Percentiles rank a stretch among this genome's conserved stretches.
These are phyloP conservation scores for Serrognathus titanus DNA, from an alignment of 2,888 invertebrate genomes.

Conservation along the genomic window DNA sequence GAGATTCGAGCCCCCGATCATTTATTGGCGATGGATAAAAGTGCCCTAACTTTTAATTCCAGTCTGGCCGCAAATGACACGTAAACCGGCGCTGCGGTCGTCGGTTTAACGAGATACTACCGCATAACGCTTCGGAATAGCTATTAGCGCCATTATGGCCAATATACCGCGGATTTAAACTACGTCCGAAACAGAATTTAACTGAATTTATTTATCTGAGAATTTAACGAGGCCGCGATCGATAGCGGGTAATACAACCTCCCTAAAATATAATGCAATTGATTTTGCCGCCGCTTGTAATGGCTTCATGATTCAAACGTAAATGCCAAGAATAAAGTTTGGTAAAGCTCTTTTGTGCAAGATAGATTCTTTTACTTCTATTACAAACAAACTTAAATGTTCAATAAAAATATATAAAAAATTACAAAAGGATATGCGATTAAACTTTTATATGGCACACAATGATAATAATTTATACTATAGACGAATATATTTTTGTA, in stretches of 20 bases:
- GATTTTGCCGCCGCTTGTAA: slow-evolving; percentile 10
- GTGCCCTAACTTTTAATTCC: slow-evolving; percentile 48
- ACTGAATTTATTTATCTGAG: slow-evolving; percentile 19
- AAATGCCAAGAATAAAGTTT: too few relatives aligned
- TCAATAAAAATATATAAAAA: too few relatives aligned
- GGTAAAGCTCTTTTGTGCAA: too few relatives aligned
- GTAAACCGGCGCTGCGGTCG: slow-evolving; percentile 45
- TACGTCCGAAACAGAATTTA: slow-evolving; percentile 20
- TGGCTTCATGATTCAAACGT: not conserved
- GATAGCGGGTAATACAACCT: slow-evolving; percentile 9
- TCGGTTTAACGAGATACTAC: slow-evolving; percentile 48
- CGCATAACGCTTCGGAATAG: slow-evolving; percentile 46
- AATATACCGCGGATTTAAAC: slow-evolving; percentile 35
- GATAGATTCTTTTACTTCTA: too few relatives aligned
- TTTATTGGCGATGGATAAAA: slow-evolving; percentile 38
- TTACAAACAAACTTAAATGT: too few relatives aligned
- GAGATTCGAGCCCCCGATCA: slow-evolving; percentile 26
- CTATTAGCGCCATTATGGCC: slow-evolving; percentile 47
- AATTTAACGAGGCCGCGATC: slow-evolving; percentile 15
- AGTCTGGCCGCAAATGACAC: slow-evolving; percentile 46
- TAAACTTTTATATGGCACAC: too few relatives aligned
- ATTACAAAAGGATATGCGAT: too few relatives aligned
- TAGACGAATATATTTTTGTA: too few relatives aligned
- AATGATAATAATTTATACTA: too few relatives aligned
- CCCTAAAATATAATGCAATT: slow-evolving; percentile 14